Evolutionary conservation across 2,797 vertebrate species (phyloP).

Genomic region (Mareca strepera): DNA sequence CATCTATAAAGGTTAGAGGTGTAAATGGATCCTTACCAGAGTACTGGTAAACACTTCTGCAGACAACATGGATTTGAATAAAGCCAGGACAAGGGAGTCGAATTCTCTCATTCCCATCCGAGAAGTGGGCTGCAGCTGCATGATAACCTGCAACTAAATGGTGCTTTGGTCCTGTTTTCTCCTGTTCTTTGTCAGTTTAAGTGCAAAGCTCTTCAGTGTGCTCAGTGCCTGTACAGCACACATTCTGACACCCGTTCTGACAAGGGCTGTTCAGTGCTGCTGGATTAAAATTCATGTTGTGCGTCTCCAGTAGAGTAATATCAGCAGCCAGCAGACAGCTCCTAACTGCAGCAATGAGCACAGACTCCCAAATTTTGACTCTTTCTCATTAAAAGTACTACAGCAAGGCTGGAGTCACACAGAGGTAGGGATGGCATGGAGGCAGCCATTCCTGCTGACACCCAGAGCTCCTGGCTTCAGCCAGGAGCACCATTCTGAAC

Average conservation of each 20-base stretch:
- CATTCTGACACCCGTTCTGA: neutral
- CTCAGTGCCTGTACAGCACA: neutral
- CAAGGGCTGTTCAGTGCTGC: neutral
- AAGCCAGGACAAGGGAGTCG: neutral
- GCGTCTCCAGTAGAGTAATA: neutral
- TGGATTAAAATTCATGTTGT: neutral
- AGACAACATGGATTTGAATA: neutral
- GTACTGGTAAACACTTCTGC: neutral
- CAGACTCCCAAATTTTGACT: neutral
- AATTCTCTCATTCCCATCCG: neutral
- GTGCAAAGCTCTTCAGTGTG: neutral
- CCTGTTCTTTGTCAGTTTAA: neutral
- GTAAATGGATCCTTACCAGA: neutral
- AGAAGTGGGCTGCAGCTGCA: neutral
- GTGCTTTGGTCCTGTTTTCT: neutral
- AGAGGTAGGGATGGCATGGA: neutral
- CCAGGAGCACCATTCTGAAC: neutral
- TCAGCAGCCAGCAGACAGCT: neutral
- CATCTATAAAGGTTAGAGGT: neutral
- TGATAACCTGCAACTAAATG: too few species aligned
- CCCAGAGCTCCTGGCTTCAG: rapidly evolving
- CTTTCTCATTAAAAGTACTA: neutral
- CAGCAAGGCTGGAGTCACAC: neutral
- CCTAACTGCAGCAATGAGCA: neutral
- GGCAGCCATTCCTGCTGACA: neutral